Conservation (phyloP, 2,888 invertebrate species). For the Stomorhina lunata region DNA sequence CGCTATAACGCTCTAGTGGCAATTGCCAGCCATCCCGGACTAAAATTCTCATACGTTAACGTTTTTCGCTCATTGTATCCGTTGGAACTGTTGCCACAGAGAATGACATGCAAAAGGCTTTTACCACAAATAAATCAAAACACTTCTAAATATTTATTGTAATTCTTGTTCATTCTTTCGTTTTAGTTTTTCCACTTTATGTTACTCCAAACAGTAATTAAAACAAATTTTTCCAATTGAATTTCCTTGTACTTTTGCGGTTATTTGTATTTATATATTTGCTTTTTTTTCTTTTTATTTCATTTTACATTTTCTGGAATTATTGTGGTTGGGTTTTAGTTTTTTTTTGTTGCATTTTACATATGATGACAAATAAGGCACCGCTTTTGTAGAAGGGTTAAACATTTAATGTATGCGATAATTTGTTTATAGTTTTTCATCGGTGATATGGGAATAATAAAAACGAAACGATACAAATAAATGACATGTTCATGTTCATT, state of each 20-base stretch:
- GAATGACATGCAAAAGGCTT: slow-evolving; percentile 55
- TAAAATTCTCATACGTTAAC: slow-evolving; percentile 19
- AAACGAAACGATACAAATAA: slow-evolving; percentile 40
- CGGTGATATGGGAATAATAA: slow-evolving; percentile 44
- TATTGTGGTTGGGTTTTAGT: slow-evolving; percentile 1
- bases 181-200: neutral
- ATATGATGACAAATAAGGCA: slow-evolving; percentile 57
- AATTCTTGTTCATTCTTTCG: neutral
- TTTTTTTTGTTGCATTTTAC: neutral
- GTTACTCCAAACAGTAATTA: slow-evolving; percentile 56
- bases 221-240: slow-evolving; percentile 64
- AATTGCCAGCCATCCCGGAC: slow-evolving; percentile 39
- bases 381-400: slow-evolving; percentile 63
- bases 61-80: slow-evolving; percentile 25
- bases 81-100: slow-evolving; percentile 25
- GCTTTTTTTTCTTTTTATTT: slow-evolving; percentile 27
- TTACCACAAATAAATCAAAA: slow-evolving; percentile 62
- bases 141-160: slow-evolving; percentile 47
- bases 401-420: slow-evolving; percentile 65
- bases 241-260: slow-evolving; percentile 43
- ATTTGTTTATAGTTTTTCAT: slow-evolving; percentile 67
- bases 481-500: slow-evolving; percentile 17
- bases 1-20: slow-evolving; percentile 48
- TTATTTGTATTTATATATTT: neutral
- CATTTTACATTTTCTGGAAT: slow-evolving; percentile 38